phyloP scores from a whole-genome alignment of 2,888 invertebrate genomes.

The Mesodorylaimus sp. region DNA sequence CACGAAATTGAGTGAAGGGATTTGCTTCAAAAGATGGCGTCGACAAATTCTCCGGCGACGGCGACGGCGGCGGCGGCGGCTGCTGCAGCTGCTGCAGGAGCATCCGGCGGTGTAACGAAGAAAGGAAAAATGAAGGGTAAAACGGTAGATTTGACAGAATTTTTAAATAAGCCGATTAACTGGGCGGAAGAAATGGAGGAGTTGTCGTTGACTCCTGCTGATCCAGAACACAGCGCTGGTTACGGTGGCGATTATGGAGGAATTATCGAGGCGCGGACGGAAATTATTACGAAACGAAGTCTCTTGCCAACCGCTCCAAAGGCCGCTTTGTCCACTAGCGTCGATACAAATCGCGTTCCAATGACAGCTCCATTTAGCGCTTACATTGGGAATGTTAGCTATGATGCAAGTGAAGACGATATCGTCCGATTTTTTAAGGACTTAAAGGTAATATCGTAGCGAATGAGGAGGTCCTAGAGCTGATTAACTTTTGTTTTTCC shows the following conservation, averaged over 20 bases:
- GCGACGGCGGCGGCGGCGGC: too few species aligned
- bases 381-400: not conserved
- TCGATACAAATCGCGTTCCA: not conserved
- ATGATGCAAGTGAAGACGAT: not conserved
- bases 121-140: constrained; percentile 1
- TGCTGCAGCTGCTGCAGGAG: too few species aligned
- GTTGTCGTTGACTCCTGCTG: not conserved
- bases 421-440: not conserved
- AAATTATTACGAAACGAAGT: not conserved
- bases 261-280: not conserved
- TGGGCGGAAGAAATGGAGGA: constrained; percentile 1
- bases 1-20: too few species aligned
- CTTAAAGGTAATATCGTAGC: not conserved
- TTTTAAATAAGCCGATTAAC: not conserved
- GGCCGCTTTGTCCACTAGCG: not conserved
- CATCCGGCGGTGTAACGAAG: too few species aligned
- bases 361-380: not conserved
- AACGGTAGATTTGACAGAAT: not conserved
- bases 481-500: not conserved
- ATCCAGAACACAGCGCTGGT: too few species aligned
- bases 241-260: too few species aligned
- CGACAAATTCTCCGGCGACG: too few species aligned
- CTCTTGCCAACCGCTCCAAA: not conserved
- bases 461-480: not conserved
- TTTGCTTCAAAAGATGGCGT: too few species aligned